Base-by-base conservation (phyloP, 2,888 invertebrate genomes). In the Agrochola macilenta region DNA sequence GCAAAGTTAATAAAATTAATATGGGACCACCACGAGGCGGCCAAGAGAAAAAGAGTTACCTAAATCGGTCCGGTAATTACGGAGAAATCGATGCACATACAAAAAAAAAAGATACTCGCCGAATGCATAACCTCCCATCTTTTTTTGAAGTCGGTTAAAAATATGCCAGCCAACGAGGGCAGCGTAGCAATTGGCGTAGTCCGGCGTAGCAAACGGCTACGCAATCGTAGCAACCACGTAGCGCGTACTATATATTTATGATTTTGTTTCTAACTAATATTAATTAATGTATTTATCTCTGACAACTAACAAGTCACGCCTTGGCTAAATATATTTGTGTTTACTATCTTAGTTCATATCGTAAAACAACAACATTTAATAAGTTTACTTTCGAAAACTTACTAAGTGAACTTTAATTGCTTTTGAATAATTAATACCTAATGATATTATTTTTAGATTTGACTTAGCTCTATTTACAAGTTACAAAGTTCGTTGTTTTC, bases 331-430 rank as follows among this genome's bases (percentile, higher is more conserved):
- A 69, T 61, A 73, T 61, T 60, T 60, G 26, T 30, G 5, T 72
- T n/a, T 54, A 64, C 23, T 69, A 35, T 69, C n/a, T 69, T 65
- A 66, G 35, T 63, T 73, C 26, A 63, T 43, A 63, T 54, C 26
- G 65, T 65, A 46, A 17, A 69, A 65, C 26, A 72, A 64, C 20
- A 43, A 68, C 23, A 63, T 58, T 60, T 52, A 46, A 69, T 61
- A 72, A 76, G 20, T 78, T 84, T 61, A 66, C 54, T 66, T 77
- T 68, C 26, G 30, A 64, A 23, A 83, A 83, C 69, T 78, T 83
- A 76, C 60, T 77, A 73, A 75, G 26, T 73, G 39, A 78, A 87
- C 69, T 78, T 76, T 66, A 78, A 84, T 84, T 69, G 69, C 72
- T 81, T 87, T 64, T 30, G 72, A 76, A 74, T 76, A 76, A 73